Conservation (phyloP, 1,140 invertebrate genomes). For the Hyphantria cunea region DNA sequence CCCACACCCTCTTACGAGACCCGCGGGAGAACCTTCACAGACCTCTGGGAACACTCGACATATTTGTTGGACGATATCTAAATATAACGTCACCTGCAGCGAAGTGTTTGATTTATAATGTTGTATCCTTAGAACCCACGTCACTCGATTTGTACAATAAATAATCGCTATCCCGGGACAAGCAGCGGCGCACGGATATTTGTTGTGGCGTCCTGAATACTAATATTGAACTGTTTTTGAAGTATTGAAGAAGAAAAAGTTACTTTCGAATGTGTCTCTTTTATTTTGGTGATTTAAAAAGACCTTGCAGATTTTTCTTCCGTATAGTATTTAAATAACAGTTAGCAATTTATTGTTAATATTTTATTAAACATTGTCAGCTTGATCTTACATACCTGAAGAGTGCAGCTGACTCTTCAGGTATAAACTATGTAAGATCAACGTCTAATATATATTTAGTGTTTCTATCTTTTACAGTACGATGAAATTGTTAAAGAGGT, state of each 20-base stretch:
- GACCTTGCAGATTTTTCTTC: too few species aligned
- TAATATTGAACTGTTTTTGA: conserved; percentile 24
- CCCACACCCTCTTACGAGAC: conserved; percentile 22
- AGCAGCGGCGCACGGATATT: conserved; percentile 46
- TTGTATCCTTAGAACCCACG: conserved; percentile 56
- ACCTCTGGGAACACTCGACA: conserved; percentile 5
- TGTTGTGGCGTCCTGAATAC: conserved; percentile 54
- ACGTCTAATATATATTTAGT: too few species aligned
- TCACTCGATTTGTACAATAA: conserved; percentile 67
- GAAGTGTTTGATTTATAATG: conserved; percentile 57
- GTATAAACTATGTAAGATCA: too few species aligned
- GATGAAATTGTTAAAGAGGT: too few species aligned
- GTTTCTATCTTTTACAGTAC: too few species aligned
- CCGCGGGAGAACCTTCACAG: conserved; percentile 21
- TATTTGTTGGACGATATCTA: conserved; percentile 20
- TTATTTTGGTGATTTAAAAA: too few species aligned
- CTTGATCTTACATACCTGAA: too few species aligned
- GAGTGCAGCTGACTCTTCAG: too few species aligned
- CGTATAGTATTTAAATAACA: too few species aligned
- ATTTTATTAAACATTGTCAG: too few species aligned
- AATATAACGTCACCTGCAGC: conserved; percentile 27
- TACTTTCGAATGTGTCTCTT: not conserved
- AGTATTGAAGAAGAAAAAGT: conserved; percentile 9
- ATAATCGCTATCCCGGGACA: conserved; percentile 57
- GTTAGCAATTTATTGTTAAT: too few species aligned